Evolutionary conservation across 2,113 vertebrate species (phyloP), one percentile per base, ranked within the genome.

Genomic region (Micronisus gabar): DNA sequence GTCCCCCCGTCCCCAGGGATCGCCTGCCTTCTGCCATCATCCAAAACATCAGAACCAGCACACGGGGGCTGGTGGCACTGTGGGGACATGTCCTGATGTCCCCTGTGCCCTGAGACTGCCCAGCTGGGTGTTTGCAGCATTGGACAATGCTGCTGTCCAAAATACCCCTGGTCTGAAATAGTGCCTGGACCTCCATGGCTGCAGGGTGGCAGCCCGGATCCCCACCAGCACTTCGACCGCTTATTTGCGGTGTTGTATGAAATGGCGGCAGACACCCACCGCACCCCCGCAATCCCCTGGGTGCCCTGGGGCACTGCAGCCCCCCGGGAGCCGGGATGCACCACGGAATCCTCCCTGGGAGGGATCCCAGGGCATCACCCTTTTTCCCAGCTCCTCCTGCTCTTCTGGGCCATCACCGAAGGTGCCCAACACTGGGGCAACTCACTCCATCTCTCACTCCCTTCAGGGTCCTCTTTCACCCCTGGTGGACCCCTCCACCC

Each of bases 81-180:
- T 2, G 27, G 43, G 38, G 32, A 67, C 30, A n/a, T 17, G 29
- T 41, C 40, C 48, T 0, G 2, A n/a, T 43, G 58, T 45, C 16
- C 47, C n/a, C 50, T 3, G 13, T 20, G 21, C 40, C 53, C 70
- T 0, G 0, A 47, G 30, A 52, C 15, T 34, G 29, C 56, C 1
- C 1, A 30, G 21, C 32, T 41, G 66, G 38, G 25, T 0, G 6
- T 68, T 83, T n/a, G 40, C 61, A 88, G 70, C 0, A 0, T 17
- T 40, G 43, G 53, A 27, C 17, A 68, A 21, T 0, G 4, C 55
- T 74, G 25, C 38, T 53, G 34, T 13, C 48, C 71, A 63, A 40
- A 88, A 13, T 6, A 22, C 17, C 45, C 27, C n/a, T 7, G 30
- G 38, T 65, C 53, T 56, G 48, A 65, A 81, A 13, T 2, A 55